A percentile compares a stretch with the other conserved stretches of the same genome.
phyloP scores from a whole-genome alignment of 2,888 invertebrate genomes.

The Drosophila cognata region DNA sequence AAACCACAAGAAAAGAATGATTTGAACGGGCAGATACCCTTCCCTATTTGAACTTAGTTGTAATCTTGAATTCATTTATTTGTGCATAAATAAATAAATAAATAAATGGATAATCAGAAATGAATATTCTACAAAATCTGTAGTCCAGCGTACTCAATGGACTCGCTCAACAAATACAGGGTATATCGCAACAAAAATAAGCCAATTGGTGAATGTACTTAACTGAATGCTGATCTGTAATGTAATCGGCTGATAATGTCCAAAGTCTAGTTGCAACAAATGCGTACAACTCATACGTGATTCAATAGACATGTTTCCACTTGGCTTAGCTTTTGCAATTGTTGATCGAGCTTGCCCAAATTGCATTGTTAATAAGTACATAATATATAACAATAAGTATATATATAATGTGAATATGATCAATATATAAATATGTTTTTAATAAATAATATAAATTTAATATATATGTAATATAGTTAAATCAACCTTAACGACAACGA shows the following conservation, averaged over 20 bases:
- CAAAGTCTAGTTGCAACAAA: slow-evolving; percentile 10
- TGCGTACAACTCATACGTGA: background rate
- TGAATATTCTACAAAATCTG: background rate
- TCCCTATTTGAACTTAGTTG: background rate
- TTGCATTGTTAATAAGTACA: background rate
- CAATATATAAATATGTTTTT: background rate
- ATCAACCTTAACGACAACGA: background rate
- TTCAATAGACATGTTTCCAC: background rate
- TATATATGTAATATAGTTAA: background rate
- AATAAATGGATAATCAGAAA: too few species aligned
- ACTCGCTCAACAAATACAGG: background rate
- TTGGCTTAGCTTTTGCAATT: background rate
- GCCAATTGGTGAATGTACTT: slow-evolving; percentile 34
- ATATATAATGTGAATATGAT: background rate
- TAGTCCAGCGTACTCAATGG: background rate
- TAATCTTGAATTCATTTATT: background rate
- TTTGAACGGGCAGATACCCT: slow-evolving; percentile 16
- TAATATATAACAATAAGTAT: background rate
- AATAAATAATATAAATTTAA: background rate
- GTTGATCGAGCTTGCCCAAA: background rate
- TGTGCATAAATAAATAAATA: too few species aligned
- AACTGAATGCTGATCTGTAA: slow-evolving; percentile 28
- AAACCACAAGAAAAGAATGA: too few species aligned
- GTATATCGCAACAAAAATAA: slow-evolving; percentile 5
- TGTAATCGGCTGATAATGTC: slow-evolving; percentile 13